These are phyloP conservation scores for Conger conger DNA, from an alignment of 2,113 vertebrate genomes.

Conservation along the genomic window DNA sequence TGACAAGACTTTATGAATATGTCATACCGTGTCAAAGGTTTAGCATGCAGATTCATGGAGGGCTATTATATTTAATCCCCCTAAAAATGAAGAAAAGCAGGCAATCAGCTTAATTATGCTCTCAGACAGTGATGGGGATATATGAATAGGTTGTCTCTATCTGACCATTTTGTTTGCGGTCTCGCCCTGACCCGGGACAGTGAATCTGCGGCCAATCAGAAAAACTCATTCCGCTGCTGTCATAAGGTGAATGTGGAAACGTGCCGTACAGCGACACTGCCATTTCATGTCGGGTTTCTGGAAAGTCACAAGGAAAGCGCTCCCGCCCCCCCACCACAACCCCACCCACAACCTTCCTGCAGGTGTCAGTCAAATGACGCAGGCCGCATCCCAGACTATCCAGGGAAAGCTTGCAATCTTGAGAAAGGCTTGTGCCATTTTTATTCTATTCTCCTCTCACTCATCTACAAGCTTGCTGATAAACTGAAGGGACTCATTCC, in stretches of 20 bases:
- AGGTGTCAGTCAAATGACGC: too few relatives aligned
- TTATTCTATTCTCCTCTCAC: too few relatives aligned
- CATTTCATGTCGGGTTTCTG: slow-evolving; percentile 31
- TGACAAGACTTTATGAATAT: slow-evolving; percentile 32
- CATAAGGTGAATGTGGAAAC: slow-evolving; percentile 32
- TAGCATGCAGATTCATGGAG: slow-evolving; percentile 1
- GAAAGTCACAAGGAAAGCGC: slow-evolving; percentile 22
- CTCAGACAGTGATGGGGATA: slow-evolving; percentile 31
- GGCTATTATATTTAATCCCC: slow-evolving; percentile 19
- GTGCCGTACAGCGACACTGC: slow-evolving; percentile 17
- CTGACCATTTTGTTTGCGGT: slow-evolving; percentile 28
- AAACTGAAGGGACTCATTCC: too few relatives aligned
- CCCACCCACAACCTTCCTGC: neutral
- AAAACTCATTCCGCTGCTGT: slow-evolving; percentile 38
- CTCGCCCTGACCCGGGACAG: slow-evolving; percentile 43
- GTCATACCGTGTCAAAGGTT: slow-evolving; percentile 1
- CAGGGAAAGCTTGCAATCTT: too few relatives aligned
- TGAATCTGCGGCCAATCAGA: slow-evolving; percentile 19
- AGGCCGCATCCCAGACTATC: too few relatives aligned
- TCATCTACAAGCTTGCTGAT: too few relatives aligned
- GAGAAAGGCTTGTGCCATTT: too few relatives aligned
- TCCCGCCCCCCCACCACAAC: slow-evolving; percentile 22
- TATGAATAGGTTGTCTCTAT: slow-evolving; percentile 34
- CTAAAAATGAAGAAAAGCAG: slow-evolving; percentile 29
- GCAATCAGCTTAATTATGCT: neutral